Evolutionary conservation across 2,113 vertebrate species (phyloP).

Genomic region (Oceanites oceanicus): DNA sequence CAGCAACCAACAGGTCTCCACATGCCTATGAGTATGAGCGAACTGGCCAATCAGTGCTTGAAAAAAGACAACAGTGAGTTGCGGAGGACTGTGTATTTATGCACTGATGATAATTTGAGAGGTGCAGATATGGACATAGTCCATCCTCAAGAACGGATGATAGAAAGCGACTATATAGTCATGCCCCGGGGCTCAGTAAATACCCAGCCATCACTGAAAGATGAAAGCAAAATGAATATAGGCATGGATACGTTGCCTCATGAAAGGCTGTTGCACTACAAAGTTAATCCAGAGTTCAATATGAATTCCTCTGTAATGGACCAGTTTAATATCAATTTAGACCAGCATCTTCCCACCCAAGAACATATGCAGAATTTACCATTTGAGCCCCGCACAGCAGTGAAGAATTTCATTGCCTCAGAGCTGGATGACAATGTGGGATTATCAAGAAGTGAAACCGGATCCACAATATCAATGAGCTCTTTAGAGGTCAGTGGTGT

Average conservation of each 20-base stretch:
- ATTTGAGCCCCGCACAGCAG: constrained; percentile 96
- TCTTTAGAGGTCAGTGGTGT: constrained; percentile 90
- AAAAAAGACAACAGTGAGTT: constrained; percentile 87
- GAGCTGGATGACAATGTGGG: constrained; percentile 94
- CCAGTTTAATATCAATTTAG: constrained; percentile 91
- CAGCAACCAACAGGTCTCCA: constrained; percentile 93
- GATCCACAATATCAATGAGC: constrained; percentile 98
- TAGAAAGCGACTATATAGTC: constrained; percentile 98
- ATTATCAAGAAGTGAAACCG: constrained; percentile 96
- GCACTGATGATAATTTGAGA: constrained; percentile 92
- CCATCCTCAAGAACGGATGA: constrained; percentile 88
- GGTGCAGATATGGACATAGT: constrained; percentile 91
- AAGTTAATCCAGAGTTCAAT: constrained; percentile 92
- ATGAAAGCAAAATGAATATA: constrained; percentile 94
- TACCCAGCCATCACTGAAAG: constrained; percentile 88
- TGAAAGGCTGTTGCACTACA: constrained; percentile 96
- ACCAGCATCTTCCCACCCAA: constrained; percentile 87
- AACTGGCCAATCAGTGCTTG: constrained; percentile 88
- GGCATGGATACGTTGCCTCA: constrained; percentile 92
- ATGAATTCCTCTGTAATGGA: constrained; percentile 92
- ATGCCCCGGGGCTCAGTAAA: constrained; percentile 91
- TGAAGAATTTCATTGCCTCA: constrained; percentile 97
- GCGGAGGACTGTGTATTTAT: constrained; percentile 94
- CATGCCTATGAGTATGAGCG: constrained; percentile 91
- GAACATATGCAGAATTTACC: constrained; percentile 95